Evolutionary conservation across 2,888 invertebrate species (phyloP), one percentile per base, ranked within the genome.

Genomic region (Tipula vernalis): DNA sequence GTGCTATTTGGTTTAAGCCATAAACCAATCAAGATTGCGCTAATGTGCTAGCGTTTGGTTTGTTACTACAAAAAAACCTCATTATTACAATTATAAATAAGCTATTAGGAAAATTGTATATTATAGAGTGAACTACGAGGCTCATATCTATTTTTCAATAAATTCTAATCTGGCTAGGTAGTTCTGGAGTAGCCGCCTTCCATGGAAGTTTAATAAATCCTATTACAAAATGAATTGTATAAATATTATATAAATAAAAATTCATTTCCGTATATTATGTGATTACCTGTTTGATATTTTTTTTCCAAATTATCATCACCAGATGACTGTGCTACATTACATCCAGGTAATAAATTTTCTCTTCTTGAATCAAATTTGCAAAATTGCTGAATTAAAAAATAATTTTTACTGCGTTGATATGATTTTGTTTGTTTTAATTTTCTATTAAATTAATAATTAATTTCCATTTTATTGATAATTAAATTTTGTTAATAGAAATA

Each of bases 291-390:
- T 71, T 71, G 71, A 71, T 71, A 71, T 71, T 71, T 71, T 71
- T 71, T 12, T 71, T 71, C 18, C 71, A 71, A 71, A 71, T 71
- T 28, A 71, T 71, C 28, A 71, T 71, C 71, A 71, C 71, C 90
- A 91, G 91, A 90, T 90, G 90, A 89, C 90, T 89, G 90, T 90
- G 87, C 91, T 91, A 87, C 91, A 91, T 89, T 90, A 90, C 89
- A 91, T 91, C 87, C 91, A 91, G 91, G 91, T 91, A 91, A 91
- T 89, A 71, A 71, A 71, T 71, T 71, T 71, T 71, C 71, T 71
- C 71, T 28, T 71, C 71, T 71, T 71, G 71, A 71, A 28, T 28
- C 28, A 47, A 87, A 57, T 71, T 71, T 71, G 71, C 71, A 83
- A 83, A 83, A 83, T 39, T 41, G 84, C 84, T 84, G 84, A 84